These are phyloP conservation scores for Oncorhynchus nerka DNA, from an alignment of 2,113 vertebrate genomes.

Conservation along the genomic window DNA sequence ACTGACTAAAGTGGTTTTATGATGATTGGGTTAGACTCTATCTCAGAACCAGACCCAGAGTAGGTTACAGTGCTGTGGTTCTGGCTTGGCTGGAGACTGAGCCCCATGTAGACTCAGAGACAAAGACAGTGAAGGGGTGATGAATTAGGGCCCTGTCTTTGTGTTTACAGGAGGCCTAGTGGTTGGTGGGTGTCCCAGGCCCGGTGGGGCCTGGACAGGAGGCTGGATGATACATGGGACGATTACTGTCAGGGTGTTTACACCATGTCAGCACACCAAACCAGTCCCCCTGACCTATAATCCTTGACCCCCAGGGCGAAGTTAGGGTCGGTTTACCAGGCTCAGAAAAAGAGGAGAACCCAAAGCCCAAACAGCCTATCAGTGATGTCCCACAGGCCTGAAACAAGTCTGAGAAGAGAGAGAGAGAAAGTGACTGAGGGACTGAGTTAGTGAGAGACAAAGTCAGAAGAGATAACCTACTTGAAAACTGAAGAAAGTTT, in stretches of 20 bases:
- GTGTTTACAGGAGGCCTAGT: constrained; percentile 25
- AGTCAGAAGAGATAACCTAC: not conserved
- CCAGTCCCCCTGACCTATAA: constrained; percentile 52
- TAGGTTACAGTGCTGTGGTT: not conserved
- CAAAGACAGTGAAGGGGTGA: not conserved
- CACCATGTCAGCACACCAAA: constrained; percentile 45
- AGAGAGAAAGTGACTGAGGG: not conserved
- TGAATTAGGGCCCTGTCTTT: not conserved
- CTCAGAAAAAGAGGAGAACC: not conserved
- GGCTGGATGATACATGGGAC: constrained; percentile 44
- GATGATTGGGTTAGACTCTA: no score
- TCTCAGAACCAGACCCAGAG: not conserved
- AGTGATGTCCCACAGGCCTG: not conserved
- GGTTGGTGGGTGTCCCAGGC: constrained; percentile 28
- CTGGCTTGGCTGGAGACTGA: not conserved
- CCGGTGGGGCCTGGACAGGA: not conserved
- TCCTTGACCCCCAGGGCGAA: constrained; percentile 48
- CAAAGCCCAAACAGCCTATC: not conserved
- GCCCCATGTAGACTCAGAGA: not conserved
- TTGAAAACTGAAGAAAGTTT: not conserved
- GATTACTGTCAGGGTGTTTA: constrained; percentile 58
- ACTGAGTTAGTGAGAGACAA: not conserved
- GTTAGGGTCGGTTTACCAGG: constrained; percentile 27
- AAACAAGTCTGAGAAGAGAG: not conserved
- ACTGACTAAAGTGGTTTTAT: not conserved